Evolutionary conservation across 2,797 vertebrate species (phyloP), one percentile per base, ranked within the genome.

Genomic region (Labroides dimidiatus): DNA sequence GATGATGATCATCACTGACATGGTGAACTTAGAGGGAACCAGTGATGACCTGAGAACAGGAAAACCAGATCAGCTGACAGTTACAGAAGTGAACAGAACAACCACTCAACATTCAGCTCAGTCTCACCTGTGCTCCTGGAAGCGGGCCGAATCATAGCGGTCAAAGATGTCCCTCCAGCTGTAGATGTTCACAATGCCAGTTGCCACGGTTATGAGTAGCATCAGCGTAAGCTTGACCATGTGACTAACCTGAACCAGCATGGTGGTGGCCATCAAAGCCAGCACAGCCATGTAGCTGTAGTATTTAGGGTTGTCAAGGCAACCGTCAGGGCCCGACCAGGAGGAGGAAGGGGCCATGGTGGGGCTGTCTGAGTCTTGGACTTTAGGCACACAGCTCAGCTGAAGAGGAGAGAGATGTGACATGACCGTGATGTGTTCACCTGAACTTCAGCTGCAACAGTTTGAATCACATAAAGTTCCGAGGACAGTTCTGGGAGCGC

Each of bases 171-270:
- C 93, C 68, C 85, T 84, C 97, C 97, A 99, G 86, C 93, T 95
- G n/a, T 94, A 95, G 84, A 97, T 94, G 89, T 96, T 98, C 75
- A 99, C 92, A 0, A 95, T 73, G 0, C 96, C 95, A 0, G 93
- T 93, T 0, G 95, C 91, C 17, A 88, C 86, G 0, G 94, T 95
- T 92, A 98, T 96, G 52, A 96, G 92, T 77, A 98, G 88, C 97
- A 98, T 98, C 79, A 99, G 95, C 0, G 96, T 97, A 66, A 98
- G 93, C 90, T 99, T 99, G 73, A 99, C 97, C 96, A 98, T 98
- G 93, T 99, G 97, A 91, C 97, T 98, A 92, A 98, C 97, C 89
- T 99, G 97, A 71, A 99, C 97, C 91, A 99, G 92, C 97, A 98
- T 98, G 87, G 96, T 97, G 84, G 96, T 96, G 74, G 96, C 96